Conservation (phyloP, 2,113 vertebrate genomes). For the Neolamprologus sp. region DNA sequence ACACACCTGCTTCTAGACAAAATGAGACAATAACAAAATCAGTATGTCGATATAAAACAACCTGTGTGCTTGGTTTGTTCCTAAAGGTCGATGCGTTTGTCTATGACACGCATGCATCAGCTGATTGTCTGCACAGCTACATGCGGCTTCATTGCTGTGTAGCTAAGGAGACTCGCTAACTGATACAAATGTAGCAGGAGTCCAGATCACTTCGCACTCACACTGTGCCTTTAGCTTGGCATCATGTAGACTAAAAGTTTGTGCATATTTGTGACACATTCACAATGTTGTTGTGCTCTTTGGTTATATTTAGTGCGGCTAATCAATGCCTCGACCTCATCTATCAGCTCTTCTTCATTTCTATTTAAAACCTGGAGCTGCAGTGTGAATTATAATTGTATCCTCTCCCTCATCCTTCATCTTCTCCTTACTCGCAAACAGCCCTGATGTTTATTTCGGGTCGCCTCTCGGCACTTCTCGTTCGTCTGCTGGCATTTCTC, state of each 20-base stretch:
- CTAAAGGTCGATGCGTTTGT: fast-evolving
- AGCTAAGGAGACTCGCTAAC: neutral
- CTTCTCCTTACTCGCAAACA: neutral
- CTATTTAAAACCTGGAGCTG: neutral
- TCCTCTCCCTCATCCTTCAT: neutral
- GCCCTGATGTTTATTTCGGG: neutral
- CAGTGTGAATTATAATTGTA: neutral
- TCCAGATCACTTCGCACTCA: neutral
- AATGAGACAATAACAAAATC: neutral
- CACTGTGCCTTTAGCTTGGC: fast-evolving
- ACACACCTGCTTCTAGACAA: neutral
- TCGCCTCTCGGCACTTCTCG: neutral
- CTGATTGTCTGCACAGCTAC: neutral
- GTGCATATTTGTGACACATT: neutral
- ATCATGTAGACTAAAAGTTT: fast-evolving
- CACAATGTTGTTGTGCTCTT: neutral
- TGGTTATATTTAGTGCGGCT: neutral
- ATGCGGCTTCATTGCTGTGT: neutral
- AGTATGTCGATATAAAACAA: neutral
- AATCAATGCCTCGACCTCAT: neutral
- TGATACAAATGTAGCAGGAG: neutral
- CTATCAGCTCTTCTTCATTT: neutral
- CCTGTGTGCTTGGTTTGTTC: neutral
- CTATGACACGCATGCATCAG: neutral
- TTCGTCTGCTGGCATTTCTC: neutral